These are phyloP conservation scores for Botrylloides violaceus DNA, from an alignment of 23 tunicate genomes.

Conservation along the genomic window DNA sequence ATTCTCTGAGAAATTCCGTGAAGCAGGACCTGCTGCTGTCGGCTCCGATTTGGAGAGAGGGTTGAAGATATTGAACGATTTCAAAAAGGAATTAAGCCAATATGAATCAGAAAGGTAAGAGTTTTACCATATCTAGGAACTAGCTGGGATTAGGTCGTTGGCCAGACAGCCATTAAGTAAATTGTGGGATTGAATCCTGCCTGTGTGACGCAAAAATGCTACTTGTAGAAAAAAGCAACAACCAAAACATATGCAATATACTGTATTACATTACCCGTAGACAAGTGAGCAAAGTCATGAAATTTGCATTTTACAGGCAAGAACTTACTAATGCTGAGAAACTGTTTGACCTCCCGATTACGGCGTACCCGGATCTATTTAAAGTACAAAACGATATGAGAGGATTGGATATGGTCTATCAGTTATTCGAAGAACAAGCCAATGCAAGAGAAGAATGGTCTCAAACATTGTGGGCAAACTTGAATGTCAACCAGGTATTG, in stretches of 20 bases:
- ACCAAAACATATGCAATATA: no score
- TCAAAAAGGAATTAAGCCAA: slow-evolving; percentile 56
- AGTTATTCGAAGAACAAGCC: slow-evolving; percentile 72
- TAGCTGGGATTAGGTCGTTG: no score
- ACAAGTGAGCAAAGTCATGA: no score
- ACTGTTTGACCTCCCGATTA: slow-evolving; percentile 83
- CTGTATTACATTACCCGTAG: no score
- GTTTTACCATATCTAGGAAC: no score
- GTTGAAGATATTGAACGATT: slow-evolving; percentile 59
- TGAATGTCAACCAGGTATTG: slow-evolving; percentile 77
- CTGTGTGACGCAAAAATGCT: no score
- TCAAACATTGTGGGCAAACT: slow-evolving; percentile 93
- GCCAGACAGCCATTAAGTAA: no score
- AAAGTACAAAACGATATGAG: slow-evolving; percentile 78
- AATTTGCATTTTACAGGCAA: slow-evolving; percentile 41
- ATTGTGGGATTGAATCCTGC: no score
- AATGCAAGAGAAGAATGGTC: slow-evolving; percentile 97
- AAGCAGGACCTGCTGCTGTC: slow-evolving; percentile 76
- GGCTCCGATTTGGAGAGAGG: slow-evolving; percentile 86
- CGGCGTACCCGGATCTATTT: slow-evolving; percentile 75
- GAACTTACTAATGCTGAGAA: slow-evolving; percentile 95
- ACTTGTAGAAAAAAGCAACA: no score
- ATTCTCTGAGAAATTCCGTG: slow-evolving; percentile 57
- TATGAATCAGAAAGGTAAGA: slow-evolving; percentile 63
- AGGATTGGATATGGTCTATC: slow-evolving; percentile 76